Conservation (phyloP, 2,113 vertebrate species). For the Rhynchomys soricoides region DNA sequence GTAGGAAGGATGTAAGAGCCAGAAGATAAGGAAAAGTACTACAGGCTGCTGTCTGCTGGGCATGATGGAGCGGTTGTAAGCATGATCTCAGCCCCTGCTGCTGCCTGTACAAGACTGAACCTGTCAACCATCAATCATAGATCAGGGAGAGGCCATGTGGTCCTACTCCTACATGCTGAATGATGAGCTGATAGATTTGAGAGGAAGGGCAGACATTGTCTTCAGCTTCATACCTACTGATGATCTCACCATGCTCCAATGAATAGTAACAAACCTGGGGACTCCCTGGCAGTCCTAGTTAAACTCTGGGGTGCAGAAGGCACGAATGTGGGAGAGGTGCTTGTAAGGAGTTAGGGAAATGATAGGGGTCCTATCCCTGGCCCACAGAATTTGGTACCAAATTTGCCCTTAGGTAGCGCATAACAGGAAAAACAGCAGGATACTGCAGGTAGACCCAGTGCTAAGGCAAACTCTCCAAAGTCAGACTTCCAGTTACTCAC, state of each 20-base stretch:
- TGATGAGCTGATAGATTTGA: neutral
- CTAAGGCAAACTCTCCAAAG: neutral
- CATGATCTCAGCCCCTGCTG: neutral
- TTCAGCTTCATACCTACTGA: neutral
- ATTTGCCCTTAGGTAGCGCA: neutral
- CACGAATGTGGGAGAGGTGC: too few relatives aligned
- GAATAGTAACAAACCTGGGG: too few relatives aligned
- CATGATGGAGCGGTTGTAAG: too few relatives aligned
- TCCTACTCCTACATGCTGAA: neutral
- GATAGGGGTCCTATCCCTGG: too few relatives aligned
- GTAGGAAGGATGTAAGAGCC: neutral
- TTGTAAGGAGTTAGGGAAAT: neutral
- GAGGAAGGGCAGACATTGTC: neutral
- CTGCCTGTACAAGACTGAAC: neutral
- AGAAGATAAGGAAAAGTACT: neutral
- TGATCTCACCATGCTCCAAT: neutral
- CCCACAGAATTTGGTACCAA: too few relatives aligned
- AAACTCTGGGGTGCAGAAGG: neutral
- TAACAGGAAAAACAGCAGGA: neutral
- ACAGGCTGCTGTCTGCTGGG: neutral
- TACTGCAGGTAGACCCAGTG: neutral
- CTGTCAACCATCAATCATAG: neutral
- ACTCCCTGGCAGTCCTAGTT: too few relatives aligned
- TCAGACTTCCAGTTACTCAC: neutral
- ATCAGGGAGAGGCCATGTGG: neutral